A percentile compares a stretch with the other conserved stretches of the same genome.
Evolutionary conservation across 2,113 vertebrate genomes (phyloP).

Genomic region (Larimichthys polyactis): DNA sequence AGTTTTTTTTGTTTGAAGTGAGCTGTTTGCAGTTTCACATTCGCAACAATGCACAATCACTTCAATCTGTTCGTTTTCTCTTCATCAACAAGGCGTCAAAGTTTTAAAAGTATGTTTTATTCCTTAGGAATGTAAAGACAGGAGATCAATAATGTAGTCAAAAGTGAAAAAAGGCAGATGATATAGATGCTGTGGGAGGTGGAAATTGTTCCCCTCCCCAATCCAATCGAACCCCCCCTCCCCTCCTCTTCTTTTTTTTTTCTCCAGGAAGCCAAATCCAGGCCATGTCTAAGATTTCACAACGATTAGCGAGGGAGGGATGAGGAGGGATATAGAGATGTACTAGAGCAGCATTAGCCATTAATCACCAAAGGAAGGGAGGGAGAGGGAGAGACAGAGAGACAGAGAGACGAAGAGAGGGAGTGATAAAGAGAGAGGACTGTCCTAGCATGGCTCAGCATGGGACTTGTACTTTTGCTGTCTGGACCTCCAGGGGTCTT

Average conservation of each 20-base stretch:
- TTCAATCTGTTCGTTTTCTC: neutral
- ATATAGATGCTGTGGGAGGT: conserved; percentile 13
- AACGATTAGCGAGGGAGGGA: conserved; percentile 71
- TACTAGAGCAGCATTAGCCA: conserved; percentile 69
- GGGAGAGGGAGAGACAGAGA: conserved; percentile 10
- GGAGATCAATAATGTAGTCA: conserved; percentile 1
- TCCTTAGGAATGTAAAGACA: neutral
- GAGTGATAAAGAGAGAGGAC: conserved; percentile 41
- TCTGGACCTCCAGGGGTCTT: conserved; percentile 35
- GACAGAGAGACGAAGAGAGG: conserved; percentile 22
- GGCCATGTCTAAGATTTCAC: conserved; percentile 75
- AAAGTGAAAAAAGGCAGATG: conserved; percentile 3
- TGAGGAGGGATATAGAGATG: conserved; percentile 73
- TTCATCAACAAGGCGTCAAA: neutral
- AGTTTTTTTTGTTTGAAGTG: neutral
- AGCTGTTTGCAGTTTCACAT: neutral
- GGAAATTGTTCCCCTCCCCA: neutral
- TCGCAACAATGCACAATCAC: too few species aligned
- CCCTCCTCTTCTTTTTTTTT: conserved; percentile 1
- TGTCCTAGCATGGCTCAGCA: conserved; percentile 50
- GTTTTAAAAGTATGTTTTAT: neutral
- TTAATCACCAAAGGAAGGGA: conserved; percentile 62
- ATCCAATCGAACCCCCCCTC: neutral
- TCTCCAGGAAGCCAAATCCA: conserved; percentile 57
- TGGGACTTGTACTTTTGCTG: conserved; percentile 25